Evolutionary conservation across 2,888 invertebrate species (phyloP).

Genomic region (Watsonalla cultraria): DNA sequence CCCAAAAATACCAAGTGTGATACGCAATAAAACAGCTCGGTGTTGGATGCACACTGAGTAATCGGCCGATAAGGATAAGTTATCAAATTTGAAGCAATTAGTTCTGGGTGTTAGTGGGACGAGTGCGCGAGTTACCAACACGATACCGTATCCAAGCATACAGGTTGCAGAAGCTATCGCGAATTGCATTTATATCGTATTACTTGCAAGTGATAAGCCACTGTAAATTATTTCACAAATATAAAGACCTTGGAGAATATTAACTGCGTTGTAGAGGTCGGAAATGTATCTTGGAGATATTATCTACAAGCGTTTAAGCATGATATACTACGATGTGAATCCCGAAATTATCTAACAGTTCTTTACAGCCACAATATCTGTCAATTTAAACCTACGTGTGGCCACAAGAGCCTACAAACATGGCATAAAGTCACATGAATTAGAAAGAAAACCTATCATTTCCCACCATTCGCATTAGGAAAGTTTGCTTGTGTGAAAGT

Average conservation of each 20-base stretch:
- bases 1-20: constrained; percentile 4
- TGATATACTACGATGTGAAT: too few relatives aligned
- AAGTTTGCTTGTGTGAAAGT: too few relatives aligned
- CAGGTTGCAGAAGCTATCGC: constrained; percentile 60
- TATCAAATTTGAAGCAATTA: constrained; percentile 59
- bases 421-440: too few relatives aligned
- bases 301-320: neutral
- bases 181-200: constrained; percentile 39
- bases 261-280: neutral
- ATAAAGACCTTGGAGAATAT: too few relatives aligned
- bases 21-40: constrained; percentile 12
- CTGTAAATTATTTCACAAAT: too few relatives aligned
- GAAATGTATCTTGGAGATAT: neutral
- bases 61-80: constrained; percentile 37
- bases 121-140: constrained; percentile 12
- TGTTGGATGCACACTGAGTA: constrained; percentile 26
- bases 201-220: too few relatives aligned
- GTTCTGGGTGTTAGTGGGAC: constrained; percentile 56
- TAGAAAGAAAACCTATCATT: too few relatives aligned
- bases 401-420: too few relatives aligned
- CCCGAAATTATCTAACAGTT: too few relatives aligned
- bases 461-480: too few relatives aligned
- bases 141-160: constrained; percentile 24
- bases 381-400: too few relatives aligned
- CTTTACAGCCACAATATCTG: too few relatives aligned